phyloP scores from a whole-genome alignment of 1,140 invertebrate species.

The Hermetia illucens region DNA sequence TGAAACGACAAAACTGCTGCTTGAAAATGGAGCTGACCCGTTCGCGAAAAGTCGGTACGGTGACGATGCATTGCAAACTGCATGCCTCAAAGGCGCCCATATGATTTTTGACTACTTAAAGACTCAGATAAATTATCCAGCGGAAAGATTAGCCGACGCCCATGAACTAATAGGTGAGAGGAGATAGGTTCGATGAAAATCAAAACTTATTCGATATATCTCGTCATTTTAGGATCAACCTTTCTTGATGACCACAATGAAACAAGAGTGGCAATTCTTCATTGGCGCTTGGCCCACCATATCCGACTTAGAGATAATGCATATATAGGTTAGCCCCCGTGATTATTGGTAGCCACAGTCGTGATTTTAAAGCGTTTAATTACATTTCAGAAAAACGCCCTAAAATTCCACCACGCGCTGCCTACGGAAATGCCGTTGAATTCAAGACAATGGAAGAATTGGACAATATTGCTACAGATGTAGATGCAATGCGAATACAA shows the following conservation, averaged over 20 bases:
- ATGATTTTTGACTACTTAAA: slow-evolving; percentile 67
- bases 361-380: slow-evolving; percentile 5
- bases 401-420: slow-evolving; percentile 37
- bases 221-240: no score
- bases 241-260: slow-evolving; percentile 73
- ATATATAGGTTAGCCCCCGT: slow-evolving; percentile 13
- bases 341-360: slow-evolving; percentile 15
- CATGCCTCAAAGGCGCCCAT: slow-evolving; percentile 75
- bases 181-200: background rate
- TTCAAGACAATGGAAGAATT: slow-evolving; percentile 57
- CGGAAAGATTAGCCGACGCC: slow-evolving; percentile 61
- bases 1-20: slow-evolving; percentile 69
- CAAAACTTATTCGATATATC: background rate
- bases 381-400: slow-evolving; percentile 38
- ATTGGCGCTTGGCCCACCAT: slow-evolving; percentile 51
- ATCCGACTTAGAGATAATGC: slow-evolving; percentile 33
- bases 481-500: slow-evolving; percentile 69
- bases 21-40: slow-evolving; percentile 67
- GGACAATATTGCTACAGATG: slow-evolving; percentile 51
- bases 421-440: slow-evolving; percentile 51
- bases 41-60: slow-evolving; percentile 61
- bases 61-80: slow-evolving; percentile 82
- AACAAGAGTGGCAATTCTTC: slow-evolving; percentile 41
- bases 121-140: slow-evolving; percentile 42
- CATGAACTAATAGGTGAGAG: slow-evolving; percentile 60